phyloP scores from a whole-genome alignment of 2,797 vertebrate species.

The Sebastes minor region DNA sequence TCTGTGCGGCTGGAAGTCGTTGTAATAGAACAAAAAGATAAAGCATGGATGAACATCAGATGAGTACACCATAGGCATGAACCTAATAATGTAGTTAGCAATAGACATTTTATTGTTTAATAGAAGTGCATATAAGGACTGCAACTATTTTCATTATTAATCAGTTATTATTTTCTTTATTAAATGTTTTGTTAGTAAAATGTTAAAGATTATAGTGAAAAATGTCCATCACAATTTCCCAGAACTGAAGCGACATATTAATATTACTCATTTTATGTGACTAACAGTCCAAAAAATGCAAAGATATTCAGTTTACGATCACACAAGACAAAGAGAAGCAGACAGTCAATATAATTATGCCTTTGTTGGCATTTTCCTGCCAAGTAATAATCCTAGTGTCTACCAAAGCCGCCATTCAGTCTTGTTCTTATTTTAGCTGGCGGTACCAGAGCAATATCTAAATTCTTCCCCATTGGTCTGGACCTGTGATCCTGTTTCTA shows the following conservation, averaged over 20 bases:
- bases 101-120: neutral
- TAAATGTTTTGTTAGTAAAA: neutral
- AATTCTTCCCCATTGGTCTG: neutral
- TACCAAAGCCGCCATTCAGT: neutral
- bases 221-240: neutral
- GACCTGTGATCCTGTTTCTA: constrained; percentile 54
- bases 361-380: constrained; percentile 9
- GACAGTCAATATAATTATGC: constrained; percentile 22
- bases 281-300: neutral
- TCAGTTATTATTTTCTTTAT: neutral
- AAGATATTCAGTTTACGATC: neutral
- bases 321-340: neutral
- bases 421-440: constrained; percentile 10
- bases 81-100: neutral
- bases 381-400: neutral
- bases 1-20: neutral
- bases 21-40: neutral
- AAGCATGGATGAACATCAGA: neutral
- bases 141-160: neutral
- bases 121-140: neutral
- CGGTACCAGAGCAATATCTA: neutral
- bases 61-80: neutral
- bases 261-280: neutral
- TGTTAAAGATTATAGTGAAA: neutral
- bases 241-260: neutral